phyloP scores from a whole-genome alignment of 2,797 vertebrate species.

The Adelosebastes latens region DNA sequence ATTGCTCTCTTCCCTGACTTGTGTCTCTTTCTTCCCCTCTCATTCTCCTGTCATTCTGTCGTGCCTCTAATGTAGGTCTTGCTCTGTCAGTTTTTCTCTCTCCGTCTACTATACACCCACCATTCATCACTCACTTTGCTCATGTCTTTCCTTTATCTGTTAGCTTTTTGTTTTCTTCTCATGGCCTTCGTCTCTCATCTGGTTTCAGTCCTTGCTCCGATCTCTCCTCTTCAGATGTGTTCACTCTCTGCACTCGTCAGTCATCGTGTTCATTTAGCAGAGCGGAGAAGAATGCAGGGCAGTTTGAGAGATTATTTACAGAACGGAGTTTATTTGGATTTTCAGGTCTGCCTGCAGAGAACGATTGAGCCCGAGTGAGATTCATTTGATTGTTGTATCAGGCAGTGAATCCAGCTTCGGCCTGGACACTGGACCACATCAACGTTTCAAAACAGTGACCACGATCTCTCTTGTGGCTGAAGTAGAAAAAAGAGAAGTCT shows the following conservation, averaged over 20 bases:
- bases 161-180: slow-evolving; percentile 8
- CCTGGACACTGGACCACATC: background rate
- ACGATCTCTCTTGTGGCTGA: background rate
- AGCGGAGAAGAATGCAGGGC: slow-evolving; percentile 5
- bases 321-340: slow-evolving; percentile 26
- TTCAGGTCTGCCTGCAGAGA: background rate
- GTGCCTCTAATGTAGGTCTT: slow-evolving; percentile 1
- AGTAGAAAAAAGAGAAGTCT: background rate
- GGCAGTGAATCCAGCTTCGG: background rate
- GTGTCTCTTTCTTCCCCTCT: slow-evolving; percentile 48
- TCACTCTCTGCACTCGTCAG: background rate
- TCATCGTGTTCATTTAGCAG: background rate
- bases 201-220: background rate
- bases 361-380: background rate
- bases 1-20: slow-evolving; percentile 39
- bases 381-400: slow-evolving; percentile 4
- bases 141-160: slow-evolving; percentile 14
- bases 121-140: slow-evolving; percentile 35
- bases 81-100: slow-evolving; percentile 18
- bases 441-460: background rate
- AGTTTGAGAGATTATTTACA: slow-evolving; percentile 20
- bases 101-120: background rate
- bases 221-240: background rate
- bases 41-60: slow-evolving; percentile 33
- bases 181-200: slow-evolving; percentile 2